Evolutionary conservation across 2,113 vertebrate genomes (phyloP).

Genomic region (Syrmaticus mikado): DNA sequence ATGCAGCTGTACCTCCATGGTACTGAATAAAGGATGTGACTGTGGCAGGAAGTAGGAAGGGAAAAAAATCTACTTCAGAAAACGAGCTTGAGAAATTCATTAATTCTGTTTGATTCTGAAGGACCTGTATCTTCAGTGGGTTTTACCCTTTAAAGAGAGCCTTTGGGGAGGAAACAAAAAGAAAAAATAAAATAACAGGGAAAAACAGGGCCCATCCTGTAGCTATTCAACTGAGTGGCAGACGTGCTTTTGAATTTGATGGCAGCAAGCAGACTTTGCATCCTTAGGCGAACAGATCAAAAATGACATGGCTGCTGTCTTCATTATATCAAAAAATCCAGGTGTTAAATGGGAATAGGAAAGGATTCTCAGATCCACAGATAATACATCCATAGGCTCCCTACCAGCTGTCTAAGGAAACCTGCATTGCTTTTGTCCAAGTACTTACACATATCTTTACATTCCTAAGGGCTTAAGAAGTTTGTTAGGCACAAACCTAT

Average conservation of each 20-base stretch:
- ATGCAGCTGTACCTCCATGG: neutral
- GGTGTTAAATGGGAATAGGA: neutral
- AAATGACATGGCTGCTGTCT: neutral
- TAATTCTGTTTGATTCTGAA: neutral
- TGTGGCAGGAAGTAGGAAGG: neutral
- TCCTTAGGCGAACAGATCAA: neutral
- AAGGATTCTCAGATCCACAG: neutral
- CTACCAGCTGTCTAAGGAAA: neutral
- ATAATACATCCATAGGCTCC: neutral
- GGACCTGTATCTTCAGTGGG: neutral
- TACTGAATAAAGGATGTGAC: neutral
- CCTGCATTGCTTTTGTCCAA: neutral
- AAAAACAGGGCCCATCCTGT: neutral
- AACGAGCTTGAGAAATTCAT: neutral
- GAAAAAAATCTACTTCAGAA: neutral
- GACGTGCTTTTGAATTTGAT: neutral
- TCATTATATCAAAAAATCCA: neutral
- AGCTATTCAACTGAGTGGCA: neutral
- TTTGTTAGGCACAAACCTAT: neutral
- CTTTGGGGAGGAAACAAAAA: fast-evolving
- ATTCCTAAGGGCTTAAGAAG: neutral
- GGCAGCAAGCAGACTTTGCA: neutral
- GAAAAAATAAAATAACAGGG: neutral
- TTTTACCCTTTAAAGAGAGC: neutral
- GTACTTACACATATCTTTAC: neutral